Evolutionary conservation across 2,888 invertebrate genomes (phyloP), one percentile per base, ranked within the genome.

Genomic region (Aquatica leii): DNA sequence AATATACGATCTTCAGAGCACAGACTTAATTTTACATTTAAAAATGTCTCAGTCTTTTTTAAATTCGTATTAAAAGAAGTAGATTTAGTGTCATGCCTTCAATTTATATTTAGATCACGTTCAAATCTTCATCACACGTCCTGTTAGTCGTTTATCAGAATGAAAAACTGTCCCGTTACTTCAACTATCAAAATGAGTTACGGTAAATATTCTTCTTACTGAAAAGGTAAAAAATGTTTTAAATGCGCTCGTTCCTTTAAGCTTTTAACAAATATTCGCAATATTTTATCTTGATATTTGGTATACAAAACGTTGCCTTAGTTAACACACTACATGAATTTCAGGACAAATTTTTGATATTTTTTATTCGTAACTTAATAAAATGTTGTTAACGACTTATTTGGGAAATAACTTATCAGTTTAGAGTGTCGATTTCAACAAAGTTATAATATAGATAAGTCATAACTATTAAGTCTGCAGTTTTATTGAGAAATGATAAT

Each of bases 401-500:
- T 3, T 37, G 14, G 2, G 37, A 37, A 37, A 11, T 37, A 37
- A 37, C 14, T 24, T 24, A 6, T 24, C n/a, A 24, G 24, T 24
- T 24, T 9, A 50, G n/a, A 48, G 24, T 31, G 31, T 50, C 31
- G n/a, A 31, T 31, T 24, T 24, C 49, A 6, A 50, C 31, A 31
- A 31, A 50, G 53, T 53, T 48, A 53, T 53, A 59, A 43, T 53
- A 48, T 43, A 59, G 53, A 59, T 50, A 40, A 53, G 48, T 43
- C 59, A 46, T 59, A 59, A 53, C 59, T 48, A 59, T 48, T 46
- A 43, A 52, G 52, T 48, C 59, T 53, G 52, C 46, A 56, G 40
- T 52, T 66, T 70, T 70, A 69, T 70, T 49, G 67, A 62, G 68
- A 65, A 67, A 68, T 66, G 67, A 66, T 55, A 71, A 68, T 65